Evolutionary conservation across 2,113 vertebrate species (phyloP).

Genomic region (Nycticebus coucang): DNA sequence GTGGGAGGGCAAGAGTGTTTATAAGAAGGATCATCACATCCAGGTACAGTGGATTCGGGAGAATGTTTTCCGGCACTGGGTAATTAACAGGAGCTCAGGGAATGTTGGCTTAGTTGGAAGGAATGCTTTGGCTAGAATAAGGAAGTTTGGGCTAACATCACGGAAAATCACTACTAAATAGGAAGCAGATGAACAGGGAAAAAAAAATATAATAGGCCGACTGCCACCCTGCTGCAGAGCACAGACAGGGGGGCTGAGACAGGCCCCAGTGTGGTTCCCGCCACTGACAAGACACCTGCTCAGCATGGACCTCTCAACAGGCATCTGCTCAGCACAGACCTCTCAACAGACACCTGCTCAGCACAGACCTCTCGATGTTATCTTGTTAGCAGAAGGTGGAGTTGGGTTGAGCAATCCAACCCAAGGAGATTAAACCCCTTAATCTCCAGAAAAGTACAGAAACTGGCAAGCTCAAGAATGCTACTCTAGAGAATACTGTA

Average conservation of each 20-base stretch:
- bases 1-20: neutral
- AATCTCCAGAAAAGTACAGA: neutral
- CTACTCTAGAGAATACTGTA: neutral
- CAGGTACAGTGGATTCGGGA: neutral
- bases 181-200: slow-evolving; percentile 8
- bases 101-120: slow-evolving; percentile 18
- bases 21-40: neutral
- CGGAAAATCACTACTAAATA: neutral
- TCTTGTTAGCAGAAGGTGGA: neutral
- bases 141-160: neutral
- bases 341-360: neutral
- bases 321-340: neutral
- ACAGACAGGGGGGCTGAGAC: neutral
- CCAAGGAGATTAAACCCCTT: too few species aligned
- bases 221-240: neutral
- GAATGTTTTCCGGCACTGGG: neutral
- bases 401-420: neutral
- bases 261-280: neutral
- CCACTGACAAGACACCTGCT: neutral
- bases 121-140: neutral
- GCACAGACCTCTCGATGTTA: neutral
- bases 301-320: neutral
- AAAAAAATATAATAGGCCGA: neutral
- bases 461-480: slow-evolving; percentile 12
- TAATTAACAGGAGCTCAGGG: neutral